A percentile compares a stretch with the other conserved stretches of the same genome.
Evolutionary conservation across 1,140 invertebrate species (phyloP).

Genomic region (Pseudomyrmex gracilis): DNA sequence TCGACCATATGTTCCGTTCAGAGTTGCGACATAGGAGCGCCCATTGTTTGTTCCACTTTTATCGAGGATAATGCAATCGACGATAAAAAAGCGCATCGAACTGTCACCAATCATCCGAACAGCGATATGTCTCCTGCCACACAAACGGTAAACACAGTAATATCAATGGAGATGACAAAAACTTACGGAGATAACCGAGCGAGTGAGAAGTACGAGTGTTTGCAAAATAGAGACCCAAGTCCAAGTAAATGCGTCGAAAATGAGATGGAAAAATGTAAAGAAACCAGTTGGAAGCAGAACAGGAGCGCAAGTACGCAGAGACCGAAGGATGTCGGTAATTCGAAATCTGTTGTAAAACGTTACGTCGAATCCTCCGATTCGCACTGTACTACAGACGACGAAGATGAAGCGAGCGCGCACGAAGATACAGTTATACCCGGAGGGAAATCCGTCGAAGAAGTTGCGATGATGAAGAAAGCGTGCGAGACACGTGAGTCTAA

Average conservation of each 20-base stretch:
- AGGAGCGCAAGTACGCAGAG: neutral
- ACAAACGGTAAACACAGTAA: constrained; percentile 22
- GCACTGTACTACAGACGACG: neutral
- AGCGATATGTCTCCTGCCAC: neutral
- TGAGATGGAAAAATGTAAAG: neutral
- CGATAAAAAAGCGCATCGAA: neutral
- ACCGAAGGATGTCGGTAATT: neutral
- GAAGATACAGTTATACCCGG: constrained; percentile 61
- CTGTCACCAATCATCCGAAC: neutral
- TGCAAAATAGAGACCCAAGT: neutral
- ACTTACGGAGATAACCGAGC: neutral
- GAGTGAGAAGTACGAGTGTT: neutral
- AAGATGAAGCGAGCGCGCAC: neutral
- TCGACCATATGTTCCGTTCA: constrained; percentile 10
- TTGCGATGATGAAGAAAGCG: neutral
- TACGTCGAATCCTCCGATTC: neutral
- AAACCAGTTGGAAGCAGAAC: neutral
- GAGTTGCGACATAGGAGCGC: constrained; percentile 45
- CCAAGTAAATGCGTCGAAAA: neutral
- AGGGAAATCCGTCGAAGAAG: constrained; percentile 62
- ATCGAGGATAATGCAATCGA: constrained; percentile 45
- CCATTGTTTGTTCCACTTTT: constrained; percentile 77
- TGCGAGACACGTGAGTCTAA: neutral
- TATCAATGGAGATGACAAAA: constrained; percentile 55
- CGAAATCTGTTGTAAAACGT: neutral